These are phyloP conservation scores for Laticauda colubrina DNA, from an alignment of 2,113 vertebrate genomes.

Conservation along the genomic window DNA sequence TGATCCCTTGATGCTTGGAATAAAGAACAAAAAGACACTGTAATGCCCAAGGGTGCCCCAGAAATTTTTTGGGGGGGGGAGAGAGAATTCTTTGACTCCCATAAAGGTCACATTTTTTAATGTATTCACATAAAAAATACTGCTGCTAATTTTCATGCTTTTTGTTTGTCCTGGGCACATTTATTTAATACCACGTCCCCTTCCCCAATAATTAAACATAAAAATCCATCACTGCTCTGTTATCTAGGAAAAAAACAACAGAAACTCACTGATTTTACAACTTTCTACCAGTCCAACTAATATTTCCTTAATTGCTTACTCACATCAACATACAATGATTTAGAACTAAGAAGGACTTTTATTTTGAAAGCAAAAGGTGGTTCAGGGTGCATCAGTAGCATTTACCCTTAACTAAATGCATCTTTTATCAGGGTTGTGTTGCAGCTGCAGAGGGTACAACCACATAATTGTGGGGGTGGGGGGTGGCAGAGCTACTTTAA, in stretches of 20 bases:
- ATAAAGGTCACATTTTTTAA: not conserved
- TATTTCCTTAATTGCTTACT: not conserved
- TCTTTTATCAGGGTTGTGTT: not conserved
- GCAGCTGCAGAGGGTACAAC: not conserved
- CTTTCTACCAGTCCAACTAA: not conserved
- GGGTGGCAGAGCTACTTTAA: not conserved
- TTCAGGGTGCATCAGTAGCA: not conserved
- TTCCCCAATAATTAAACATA: not conserved
- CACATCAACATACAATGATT: not conserved
- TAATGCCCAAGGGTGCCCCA: not conserved
- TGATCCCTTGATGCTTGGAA: not conserved
- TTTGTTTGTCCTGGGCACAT: not conserved
- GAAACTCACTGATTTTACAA: slow-evolving; percentile 8
- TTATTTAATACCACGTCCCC: not conserved
- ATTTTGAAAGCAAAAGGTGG: not conserved
- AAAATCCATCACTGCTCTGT: not conserved
- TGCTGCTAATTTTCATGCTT: not conserved
- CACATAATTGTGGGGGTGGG: not conserved
- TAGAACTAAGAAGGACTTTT: not conserved
- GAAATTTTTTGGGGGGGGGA: not conserved
- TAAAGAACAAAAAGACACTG: not conserved
- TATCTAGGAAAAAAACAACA: not conserved
- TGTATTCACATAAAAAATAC: not conserved
- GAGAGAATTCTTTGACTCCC: not conserved
- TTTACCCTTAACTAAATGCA: not conserved